Evolutionary conservation across 2,797 vertebrate species (phyloP), one percentile per base, ranked within the genome.

Genomic region (Sylvilagus floridanus): DNA sequence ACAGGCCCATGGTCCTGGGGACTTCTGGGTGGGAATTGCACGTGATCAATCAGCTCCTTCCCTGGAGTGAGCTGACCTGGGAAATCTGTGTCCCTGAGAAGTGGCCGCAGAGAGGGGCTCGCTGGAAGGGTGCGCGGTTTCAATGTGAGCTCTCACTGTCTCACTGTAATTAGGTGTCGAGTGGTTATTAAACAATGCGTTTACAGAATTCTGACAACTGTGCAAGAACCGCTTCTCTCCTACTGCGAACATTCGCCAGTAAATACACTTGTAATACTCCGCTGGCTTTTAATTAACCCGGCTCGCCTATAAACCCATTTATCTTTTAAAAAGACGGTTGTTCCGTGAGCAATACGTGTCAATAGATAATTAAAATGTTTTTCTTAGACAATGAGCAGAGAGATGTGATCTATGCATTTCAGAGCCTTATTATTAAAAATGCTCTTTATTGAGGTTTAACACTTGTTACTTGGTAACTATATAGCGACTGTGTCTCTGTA

Each of bases 181-280:
- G 92, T 95, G 92, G 91, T 96, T 96, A 97, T 97, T 97, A 97
- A 96, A 96, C 95, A 96, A 96, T 95, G 93, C 95, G 93, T 97
- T 96, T 87, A 57, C 69, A 93, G 96, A 95, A 91, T 95, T 96
- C 95, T 96, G 97, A 97, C 96, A 97, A 94, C 96, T 79, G 86
- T 71, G 86, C 68, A 89, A 93, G 86, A 96, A 60, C 72, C 0
- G 3, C 54, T 85, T 81, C 89, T 86, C 85, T 91, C 95, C 95
- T 77, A 73, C 95, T 65, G 93, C 37, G 96, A 95, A 79, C 66
- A 90, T 95, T 96, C 92, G 88, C 94, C 84, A 73, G 83, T 75
- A 95, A 91, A 94, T 91, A 93, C 75, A 89, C 96, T 96, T 87
- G 93, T 92, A 96, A 96, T 96, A 96, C 95, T 97, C 82, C 54